Evolutionary conservation across 2,888 invertebrate genomes (phyloP).

Genomic region (Ommatoiulus sabulosus): DNA sequence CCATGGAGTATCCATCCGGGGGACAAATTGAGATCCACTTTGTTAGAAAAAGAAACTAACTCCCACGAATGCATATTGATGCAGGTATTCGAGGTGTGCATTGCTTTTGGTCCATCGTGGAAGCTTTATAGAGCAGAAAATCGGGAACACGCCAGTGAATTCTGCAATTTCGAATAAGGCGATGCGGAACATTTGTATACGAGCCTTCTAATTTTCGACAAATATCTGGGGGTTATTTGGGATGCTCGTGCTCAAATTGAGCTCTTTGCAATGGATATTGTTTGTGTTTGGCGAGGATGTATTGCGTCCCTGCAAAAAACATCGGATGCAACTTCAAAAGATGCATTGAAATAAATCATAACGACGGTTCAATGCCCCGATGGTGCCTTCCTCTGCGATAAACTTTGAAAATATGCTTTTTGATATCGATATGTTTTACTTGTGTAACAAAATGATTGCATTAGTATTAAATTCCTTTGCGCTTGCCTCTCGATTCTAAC

Average conservation of each 20-base stretch:
- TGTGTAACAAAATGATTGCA: no score
- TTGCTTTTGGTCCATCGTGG: background rate
- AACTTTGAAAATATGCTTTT: no score
- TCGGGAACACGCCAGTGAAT: background rate
- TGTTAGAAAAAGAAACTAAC: background rate
- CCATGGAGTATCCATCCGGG: conserved; percentile 16
- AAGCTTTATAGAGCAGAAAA: conserved; percentile 23
- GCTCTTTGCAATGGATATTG: background rate
- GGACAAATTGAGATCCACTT: conserved; percentile 36
- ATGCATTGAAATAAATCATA: background rate
- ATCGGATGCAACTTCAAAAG: background rate
- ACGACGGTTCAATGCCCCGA: no score
- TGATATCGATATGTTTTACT: no score
- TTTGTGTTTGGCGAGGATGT: background rate
- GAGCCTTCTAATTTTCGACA: background rate
- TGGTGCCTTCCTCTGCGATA: no score
- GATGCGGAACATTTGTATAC: background rate
- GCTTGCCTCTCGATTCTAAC: no score
- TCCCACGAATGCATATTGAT: background rate
- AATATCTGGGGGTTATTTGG: background rate
- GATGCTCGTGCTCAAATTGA: background rate
- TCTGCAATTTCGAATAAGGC: background rate
- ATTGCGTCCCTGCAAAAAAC: background rate
- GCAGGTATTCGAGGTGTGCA: background rate
- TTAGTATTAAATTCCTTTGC: no score